Conservation (phyloP, 2,113 vertebrate genomes). For the Pandion haliaetus region DNA sequence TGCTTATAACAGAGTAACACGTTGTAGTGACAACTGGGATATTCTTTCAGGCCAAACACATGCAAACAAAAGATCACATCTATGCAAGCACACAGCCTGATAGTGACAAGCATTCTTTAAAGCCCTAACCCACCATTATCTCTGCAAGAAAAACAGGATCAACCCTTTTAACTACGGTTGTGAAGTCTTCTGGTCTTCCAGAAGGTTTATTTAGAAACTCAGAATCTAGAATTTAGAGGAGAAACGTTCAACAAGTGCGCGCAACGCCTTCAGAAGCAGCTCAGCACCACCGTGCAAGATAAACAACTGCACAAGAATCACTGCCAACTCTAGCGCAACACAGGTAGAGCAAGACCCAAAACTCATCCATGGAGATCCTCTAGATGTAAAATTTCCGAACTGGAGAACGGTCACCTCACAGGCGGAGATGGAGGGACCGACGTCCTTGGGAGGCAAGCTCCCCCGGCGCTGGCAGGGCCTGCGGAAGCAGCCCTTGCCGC, state of each 20-base stretch:
- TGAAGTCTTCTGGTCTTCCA: not conserved
- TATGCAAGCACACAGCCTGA: not conserved
- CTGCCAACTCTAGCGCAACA: not conserved
- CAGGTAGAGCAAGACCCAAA: not conserved
- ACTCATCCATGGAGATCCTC: not conserved
- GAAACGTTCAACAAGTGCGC: not conserved
- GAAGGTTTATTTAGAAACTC: not conserved
- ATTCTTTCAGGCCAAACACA: not conserved
- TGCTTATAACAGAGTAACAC: not conserved
- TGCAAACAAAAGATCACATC: not conserved
- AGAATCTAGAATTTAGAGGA: not conserved
- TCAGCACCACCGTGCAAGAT: not conserved
- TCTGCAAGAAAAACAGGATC: not conserved
- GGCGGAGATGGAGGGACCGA: not conserved
- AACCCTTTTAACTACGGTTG: not conserved
- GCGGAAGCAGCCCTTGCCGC: not conserved
- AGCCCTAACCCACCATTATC: not conserved
- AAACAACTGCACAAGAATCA: not conserved
- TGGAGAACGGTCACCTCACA: not conserved
- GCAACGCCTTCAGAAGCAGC: not conserved
- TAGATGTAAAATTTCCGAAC: not conserved
- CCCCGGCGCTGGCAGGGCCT: not conserved
- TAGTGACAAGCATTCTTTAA: not conserved
- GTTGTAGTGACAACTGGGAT: not conserved
- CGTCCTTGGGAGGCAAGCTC: rapidly evolving